Evolutionary conservation across 2,113 vertebrate genomes (phyloP), one percentile per base, ranked within the genome.

Genomic region (Anseranas semipalmata): DNA sequence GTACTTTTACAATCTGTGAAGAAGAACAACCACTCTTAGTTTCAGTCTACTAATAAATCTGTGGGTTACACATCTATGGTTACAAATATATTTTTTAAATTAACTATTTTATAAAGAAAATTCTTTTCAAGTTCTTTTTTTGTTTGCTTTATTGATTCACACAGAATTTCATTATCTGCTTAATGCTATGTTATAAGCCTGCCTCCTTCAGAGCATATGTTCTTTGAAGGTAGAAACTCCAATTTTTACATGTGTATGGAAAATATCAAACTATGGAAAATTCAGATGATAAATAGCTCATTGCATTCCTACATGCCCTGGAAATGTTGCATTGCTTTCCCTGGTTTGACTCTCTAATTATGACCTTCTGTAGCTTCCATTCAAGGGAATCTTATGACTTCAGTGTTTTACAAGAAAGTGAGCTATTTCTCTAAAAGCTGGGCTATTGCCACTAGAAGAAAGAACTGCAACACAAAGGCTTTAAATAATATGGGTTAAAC

Each of bases 1-100:
- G 97, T 86, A 99, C 99, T 97, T 99, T 99, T 77, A 99, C 99
- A 90, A 99, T 99, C 99, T 99, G 97, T 62, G 68, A 92, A 97
- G 74, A 95, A 95, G 15, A 62, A 78, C 43, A 89, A 94, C 7
- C 55, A 84, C 65, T 35, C 43, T 95, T 55, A 78, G 16, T 75
- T 77, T 96, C 18, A 78, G 60, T 43, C 66, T 80, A 60, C 67
- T 52, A 50, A 76, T 28, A 71, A 94, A 72, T 20, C 62, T 55
- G 27, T 55, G 27, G 27, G 39, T 12, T 24, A 55, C 25, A 41
- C 14, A 83, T 53, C 33, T 21, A 46, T 6, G 13, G 41, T 50
- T 76, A 68, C 12, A 43, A 70, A 33, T 2, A 43, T 1, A 37
- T 60, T 55, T 72, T 67, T 55, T 0, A 28, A 79, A 87, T 39